A percentile compares a stretch with the other conserved stretches of the same genome.
Conservation (phyloP, 2,888 invertebrate genomes). For the Diabrotica balteata region DNA sequence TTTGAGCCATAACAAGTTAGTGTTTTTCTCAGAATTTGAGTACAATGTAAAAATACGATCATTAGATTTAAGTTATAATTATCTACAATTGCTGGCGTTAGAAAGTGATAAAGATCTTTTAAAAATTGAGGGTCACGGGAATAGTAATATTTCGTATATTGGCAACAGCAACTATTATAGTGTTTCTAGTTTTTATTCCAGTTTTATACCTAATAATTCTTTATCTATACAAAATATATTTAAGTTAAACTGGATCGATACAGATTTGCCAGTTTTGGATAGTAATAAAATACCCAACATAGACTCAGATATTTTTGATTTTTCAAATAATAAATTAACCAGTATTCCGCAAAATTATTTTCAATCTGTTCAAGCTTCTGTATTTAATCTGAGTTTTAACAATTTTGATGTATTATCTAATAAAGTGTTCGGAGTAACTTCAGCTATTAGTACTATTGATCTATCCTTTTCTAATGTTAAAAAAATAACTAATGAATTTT, state of each 20-base stretch:
- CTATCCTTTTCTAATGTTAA: conserved; percentile 8
- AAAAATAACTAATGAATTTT: conserved; percentile 11
- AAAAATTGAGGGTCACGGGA: no score
- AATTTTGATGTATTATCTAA: conserved; percentile 7
- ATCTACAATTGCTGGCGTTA: background rate
- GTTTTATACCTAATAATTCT: conserved; percentile 7
- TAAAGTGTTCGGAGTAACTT: background rate
- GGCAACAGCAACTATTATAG: background rate
- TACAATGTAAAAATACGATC: background rate
- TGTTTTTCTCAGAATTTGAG: conserved; percentile 16
- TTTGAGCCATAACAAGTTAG: conserved; percentile 24
- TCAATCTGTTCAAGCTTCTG: background rate
- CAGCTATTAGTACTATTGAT: background rate
- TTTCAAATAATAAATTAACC: conserved; percentile 2
- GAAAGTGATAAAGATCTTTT: background rate
- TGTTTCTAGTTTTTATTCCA: background rate
- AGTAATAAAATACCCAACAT: no score
- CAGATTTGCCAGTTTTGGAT: background rate
- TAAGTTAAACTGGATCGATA: background rate
- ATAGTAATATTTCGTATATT: no score
- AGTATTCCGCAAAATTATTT: conserved; percentile 6
- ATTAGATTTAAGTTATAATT: conserved; percentile 27
- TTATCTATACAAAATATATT: background rate
- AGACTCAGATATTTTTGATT: background rate
- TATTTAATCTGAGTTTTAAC: conserved; percentile 15